These are phyloP conservation scores for Lasioglossum malachurum DNA, from an alignment of 2,888 invertebrate species.

Conservation along the genomic window DNA sequence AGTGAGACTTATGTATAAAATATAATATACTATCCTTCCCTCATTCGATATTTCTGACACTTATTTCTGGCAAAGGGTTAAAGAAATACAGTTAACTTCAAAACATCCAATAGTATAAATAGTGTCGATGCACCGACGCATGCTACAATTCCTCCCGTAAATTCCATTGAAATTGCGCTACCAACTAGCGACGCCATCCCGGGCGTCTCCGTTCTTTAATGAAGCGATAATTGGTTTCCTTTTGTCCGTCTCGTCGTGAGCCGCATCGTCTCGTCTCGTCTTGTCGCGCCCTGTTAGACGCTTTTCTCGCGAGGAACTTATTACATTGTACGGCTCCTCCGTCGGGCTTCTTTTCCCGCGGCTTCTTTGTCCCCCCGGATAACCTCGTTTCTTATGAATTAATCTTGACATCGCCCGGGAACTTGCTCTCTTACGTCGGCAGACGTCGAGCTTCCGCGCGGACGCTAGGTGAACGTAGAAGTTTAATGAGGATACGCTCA, in stretches of 20 bases:
- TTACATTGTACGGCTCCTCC: constrained; percentile 34
- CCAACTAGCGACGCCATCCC: neutral
- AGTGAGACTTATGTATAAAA: no score
- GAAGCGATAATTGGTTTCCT: constrained; percentile 32
- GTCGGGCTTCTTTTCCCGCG: constrained; percentile 33
- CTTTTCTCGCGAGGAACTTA: constrained; percentile 25
- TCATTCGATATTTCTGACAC: no score
- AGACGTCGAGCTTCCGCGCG: constrained; percentile 24
- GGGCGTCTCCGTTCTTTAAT: constrained; percentile 31
- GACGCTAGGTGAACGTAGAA: constrained; percentile 32
- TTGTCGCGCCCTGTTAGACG: constrained; percentile 38
- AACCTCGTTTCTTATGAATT: constrained; percentile 50
- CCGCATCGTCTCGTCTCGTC: neutral
- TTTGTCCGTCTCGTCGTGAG: constrained; percentile 31
- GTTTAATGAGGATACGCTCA: constrained; percentile 47
- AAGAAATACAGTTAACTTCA: no score
- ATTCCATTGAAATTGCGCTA: neutral
- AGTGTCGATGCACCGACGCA: neutral
- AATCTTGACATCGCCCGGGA: constrained; percentile 49
- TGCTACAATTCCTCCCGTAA: neutral
- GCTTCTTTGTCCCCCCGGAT: constrained; percentile 46
- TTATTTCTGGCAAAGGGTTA: no score
- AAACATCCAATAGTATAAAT: no score
- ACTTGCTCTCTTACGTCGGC: constrained; percentile 12
- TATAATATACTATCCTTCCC: no score